These are phyloP conservation scores for Phocoena phocoena DNA, from an alignment of 2,113 vertebrate genomes.

Conservation along the genomic window DNA sequence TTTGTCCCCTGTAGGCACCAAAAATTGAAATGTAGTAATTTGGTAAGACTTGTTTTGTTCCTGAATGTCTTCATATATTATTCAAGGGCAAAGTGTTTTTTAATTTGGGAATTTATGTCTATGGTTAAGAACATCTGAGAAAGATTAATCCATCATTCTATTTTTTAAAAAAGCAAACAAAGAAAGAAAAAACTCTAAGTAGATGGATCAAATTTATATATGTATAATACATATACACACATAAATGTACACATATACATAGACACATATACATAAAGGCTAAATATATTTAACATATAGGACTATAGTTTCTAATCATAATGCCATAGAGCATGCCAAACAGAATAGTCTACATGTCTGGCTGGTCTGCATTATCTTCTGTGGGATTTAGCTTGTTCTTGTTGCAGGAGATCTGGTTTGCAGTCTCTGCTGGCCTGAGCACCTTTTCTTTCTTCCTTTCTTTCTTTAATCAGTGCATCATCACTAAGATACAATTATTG, in stretches of 20 bases:
- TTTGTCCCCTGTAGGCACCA: background rate
- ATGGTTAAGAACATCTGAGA: background rate
- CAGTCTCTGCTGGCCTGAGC: background rate
- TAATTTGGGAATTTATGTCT: background rate
- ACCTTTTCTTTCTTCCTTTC: accelerated
- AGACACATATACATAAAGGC: background rate
- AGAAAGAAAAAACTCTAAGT: background rate
- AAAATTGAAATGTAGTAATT: background rate
- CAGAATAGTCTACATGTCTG: background rate
- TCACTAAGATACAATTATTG: background rate
- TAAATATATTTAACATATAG: background rate
- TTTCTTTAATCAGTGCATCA: background rate
- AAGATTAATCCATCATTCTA: background rate
- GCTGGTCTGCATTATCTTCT: background rate
- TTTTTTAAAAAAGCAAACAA: background rate
- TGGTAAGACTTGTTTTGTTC: background rate
- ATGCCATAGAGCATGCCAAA: background rate
- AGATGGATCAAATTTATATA: background rate
- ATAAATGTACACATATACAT: background rate
- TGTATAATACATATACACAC: background rate
- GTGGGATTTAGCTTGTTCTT: background rate
- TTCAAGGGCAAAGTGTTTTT: background rate
- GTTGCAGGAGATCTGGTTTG: background rate
- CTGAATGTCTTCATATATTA: background rate
- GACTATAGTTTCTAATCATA: background rate